Conservation (phyloP, 2,888 invertebrate species). For the Phyllotreta cruciferae region DNA sequence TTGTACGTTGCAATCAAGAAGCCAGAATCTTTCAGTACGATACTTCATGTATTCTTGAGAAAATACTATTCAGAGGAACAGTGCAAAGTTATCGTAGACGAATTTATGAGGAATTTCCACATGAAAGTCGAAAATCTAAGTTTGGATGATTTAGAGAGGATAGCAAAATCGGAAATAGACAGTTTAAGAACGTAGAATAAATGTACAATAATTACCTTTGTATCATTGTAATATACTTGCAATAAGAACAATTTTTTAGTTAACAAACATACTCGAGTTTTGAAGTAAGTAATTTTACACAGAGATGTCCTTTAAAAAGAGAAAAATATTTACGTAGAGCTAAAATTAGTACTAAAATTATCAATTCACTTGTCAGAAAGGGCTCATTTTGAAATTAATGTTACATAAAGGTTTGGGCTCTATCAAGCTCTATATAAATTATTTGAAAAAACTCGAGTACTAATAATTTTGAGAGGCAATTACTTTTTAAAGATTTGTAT, state of each 20-base stretch:
- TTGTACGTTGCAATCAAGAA: slow-evolving; percentile 76
- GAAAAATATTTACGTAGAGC: too few species aligned
- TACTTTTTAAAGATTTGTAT: too few species aligned
- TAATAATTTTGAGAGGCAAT: too few species aligned
- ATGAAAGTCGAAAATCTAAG: slow-evolving; percentile 57
- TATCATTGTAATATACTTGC: slow-evolving; percentile 1
- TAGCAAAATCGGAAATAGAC: slow-evolving; percentile 57
- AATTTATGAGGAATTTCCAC: slow-evolving; percentile 64
- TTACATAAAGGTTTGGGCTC: too few species aligned
- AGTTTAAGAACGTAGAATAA: slow-evolving; percentile 13
- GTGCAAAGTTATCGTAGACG: slow-evolving; percentile 67
- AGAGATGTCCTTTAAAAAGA: too few species aligned
- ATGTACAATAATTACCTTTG: neutral
- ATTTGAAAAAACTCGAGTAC: too few species aligned
- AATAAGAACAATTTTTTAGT: neutral
- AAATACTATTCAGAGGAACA: slow-evolving; percentile 71
- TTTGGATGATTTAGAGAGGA: slow-evolving; percentile 59
- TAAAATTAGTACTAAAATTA: too few species aligned
- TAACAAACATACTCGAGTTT: neutral
- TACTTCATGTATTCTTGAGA: slow-evolving; percentile 66
- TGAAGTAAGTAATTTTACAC: too few species aligned
- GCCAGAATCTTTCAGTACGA: slow-evolving; percentile 68
- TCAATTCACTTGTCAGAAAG: too few species aligned
- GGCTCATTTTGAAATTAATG: too few species aligned
- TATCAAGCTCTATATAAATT: too few species aligned